Percentiles rank a stretch among this genome's conserved stretches.
Conservation (phyloP, 2,888 invertebrate species). For the Arctia plantaginis region DNA sequence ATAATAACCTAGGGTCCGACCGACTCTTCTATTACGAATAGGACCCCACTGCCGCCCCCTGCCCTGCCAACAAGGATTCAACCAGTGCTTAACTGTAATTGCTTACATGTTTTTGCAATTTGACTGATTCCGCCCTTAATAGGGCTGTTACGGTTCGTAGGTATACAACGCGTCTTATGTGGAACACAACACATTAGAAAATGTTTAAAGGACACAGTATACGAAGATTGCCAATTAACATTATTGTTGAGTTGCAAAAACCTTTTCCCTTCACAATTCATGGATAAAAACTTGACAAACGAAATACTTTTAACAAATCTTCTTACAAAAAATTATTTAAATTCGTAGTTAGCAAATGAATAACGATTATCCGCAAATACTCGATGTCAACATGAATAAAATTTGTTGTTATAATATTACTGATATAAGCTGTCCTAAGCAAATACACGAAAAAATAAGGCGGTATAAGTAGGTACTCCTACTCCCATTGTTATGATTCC, state of each 20-base stretch:
- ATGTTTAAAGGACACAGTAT: not conserved
- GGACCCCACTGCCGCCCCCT: conserved; percentile 66
- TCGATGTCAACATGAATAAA: not conserved
- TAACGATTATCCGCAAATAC: not conserved
- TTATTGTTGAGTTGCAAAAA: not conserved
- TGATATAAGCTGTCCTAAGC: too few relatives aligned
- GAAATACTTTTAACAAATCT: not conserved
- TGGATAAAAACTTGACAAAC: not conserved
- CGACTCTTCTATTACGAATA: conserved; percentile 70
- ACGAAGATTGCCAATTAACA: not conserved
- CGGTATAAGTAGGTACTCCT: not conserved
- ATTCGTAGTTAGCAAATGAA: not conserved
- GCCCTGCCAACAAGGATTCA: conserved; percentile 70
- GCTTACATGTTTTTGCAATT: conserved; percentile 72
- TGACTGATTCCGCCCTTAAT: conserved; percentile 59
- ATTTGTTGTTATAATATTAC: not conserved
- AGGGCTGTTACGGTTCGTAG: not conserved
- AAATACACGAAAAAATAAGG: not conserved
- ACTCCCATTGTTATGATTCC: not conserved
- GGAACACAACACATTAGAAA: too few relatives aligned
- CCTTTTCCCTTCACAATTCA: not conserved
- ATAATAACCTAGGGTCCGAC: conserved; percentile 68
- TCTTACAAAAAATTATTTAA: not conserved
- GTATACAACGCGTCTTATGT: too few relatives aligned
- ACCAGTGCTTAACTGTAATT: conserved; percentile 73